These are phyloP conservation scores for Andrena bicolor DNA, from an alignment of 2,888 invertebrate genomes.

Conservation along the genomic window DNA sequence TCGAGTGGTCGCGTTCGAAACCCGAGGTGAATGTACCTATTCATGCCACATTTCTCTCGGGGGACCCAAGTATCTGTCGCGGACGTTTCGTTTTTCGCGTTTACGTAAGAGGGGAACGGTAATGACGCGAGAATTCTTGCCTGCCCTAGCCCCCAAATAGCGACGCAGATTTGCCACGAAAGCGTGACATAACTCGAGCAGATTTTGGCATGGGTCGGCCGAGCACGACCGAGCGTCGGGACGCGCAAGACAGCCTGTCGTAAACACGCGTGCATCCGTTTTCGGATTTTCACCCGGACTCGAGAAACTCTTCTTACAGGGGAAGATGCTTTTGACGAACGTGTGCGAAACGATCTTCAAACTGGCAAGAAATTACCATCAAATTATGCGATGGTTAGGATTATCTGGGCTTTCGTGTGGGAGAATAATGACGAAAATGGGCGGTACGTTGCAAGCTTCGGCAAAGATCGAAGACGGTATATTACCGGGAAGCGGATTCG, in stretches of 20 bases:
- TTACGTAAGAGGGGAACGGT: conserved; percentile 44
- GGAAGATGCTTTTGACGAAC: too few relatives aligned
- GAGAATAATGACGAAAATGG: too few relatives aligned
- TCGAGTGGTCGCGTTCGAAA: background rate
- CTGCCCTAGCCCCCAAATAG: conserved; percentile 14
- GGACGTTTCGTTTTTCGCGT: conserved; percentile 32
- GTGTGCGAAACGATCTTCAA: too few relatives aligned
- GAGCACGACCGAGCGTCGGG: conserved; percentile 7
- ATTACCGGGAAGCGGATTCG: conserved; percentile 46
- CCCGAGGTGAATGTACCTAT: conserved; percentile 27
- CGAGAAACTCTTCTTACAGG: background rate
- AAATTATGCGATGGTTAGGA: too few relatives aligned
- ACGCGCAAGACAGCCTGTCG: conserved; percentile 49
- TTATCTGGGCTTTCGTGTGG: too few relatives aligned
- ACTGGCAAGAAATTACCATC: too few relatives aligned
- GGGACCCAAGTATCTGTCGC: conserved; percentile 19
- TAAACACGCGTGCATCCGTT: conserved; percentile 40
- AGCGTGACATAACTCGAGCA: conserved; percentile 60
- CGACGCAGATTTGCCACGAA: conserved; percentile 32
- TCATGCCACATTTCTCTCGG: conserved; percentile 29
- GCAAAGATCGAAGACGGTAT: conserved; percentile 25
- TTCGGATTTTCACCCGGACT: conserved; percentile 23
- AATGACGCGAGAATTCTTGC: conserved; percentile 32
- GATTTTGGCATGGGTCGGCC: conserved; percentile 54
- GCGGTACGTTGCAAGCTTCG: background rate